Base-by-base conservation (phyloP, 2,888 invertebrate genomes). In the Ischnus inquisitorius region DNA sequence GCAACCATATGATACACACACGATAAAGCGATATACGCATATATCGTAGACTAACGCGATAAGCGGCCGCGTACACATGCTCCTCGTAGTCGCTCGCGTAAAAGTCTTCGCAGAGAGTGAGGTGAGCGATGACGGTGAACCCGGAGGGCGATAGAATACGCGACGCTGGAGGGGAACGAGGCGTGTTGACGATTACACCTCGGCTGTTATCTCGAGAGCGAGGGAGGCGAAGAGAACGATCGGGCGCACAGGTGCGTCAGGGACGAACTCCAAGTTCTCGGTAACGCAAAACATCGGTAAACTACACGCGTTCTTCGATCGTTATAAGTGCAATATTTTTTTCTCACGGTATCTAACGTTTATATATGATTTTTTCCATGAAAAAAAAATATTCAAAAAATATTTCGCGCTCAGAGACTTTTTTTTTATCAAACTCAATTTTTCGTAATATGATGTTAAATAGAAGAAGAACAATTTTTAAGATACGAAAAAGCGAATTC, bases 201-300 rank as follows among this genome's bases (percentile, higher is more conserved):
- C 65, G 19, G 75, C 65, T 48, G 83, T 83, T 83, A 83, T 83
- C 79, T 79, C 54, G 48, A 12, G 60, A 67, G 54, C 19, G 19
- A 16, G 54, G 19, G 60, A 60, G 62, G 46, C n/a, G 22, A 28
- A 22, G 22, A 51, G 43, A 25, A 48, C 65, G 46, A 65, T 65
- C 28, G 64, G 75, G 75, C 71, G 71, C 71, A 62, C 74, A 75
- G 75, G 75, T 80, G 81, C 71, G 65, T 79, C 79, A 65, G 64
- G 54, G 72, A 71, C 65, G 65, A 72, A 67, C 60, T 51, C 54
- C 14, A 64, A 65, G 72, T 72, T 48, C 57, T 77, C 54, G 34
- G 39, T 62, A 54, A 60, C 69, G 62, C 39, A 16, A 48, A 64
- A 39, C 16, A 67, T 34, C 51, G 28, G 43, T 25, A 43, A 77